A percentile compares a stretch with the other conserved stretches of the same genome.
Evolutionary conservation across 2,888 invertebrate genomes (phyloP).

Genomic region (Hecatera dysodea): DNA sequence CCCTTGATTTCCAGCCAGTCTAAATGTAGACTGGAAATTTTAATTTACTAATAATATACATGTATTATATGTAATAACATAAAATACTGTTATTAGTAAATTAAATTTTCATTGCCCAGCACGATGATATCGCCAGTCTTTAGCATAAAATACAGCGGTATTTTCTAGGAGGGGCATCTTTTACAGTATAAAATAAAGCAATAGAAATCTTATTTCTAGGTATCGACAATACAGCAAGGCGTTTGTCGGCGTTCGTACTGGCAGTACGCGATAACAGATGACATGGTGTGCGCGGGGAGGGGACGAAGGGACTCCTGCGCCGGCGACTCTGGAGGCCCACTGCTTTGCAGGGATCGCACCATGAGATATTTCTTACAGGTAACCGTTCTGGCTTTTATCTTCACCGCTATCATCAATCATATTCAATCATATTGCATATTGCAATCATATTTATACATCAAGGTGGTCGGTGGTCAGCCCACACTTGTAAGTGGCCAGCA

Average conservation of each 20-base stretch:
- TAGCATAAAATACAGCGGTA: too few relatives aligned
- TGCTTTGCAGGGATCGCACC: constrained; percentile 90
- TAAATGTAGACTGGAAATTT: too few relatives aligned
- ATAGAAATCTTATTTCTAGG: constrained; percentile 84
- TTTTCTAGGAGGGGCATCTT: too few relatives aligned
- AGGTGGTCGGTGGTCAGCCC: too few relatives aligned
- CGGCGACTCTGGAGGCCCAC: constrained; percentile 93
- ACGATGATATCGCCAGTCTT: too few relatives aligned
- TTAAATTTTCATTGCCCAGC: too few relatives aligned
- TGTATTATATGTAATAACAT: too few relatives aligned
- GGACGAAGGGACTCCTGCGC: constrained; percentile 97
- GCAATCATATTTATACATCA: too few relatives aligned
- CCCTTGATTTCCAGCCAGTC: too few relatives aligned
- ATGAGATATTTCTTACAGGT: constrained; percentile 92
- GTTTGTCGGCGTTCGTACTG: constrained; percentile 96
- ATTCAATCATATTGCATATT: not conserved
- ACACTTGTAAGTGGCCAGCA: too few relatives aligned
- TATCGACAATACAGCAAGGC: constrained; percentile 95
- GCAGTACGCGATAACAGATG: constrained; percentile 95
- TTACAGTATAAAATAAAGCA: not conserved
- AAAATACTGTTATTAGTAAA: too few relatives aligned
- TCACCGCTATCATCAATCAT: not conserved
- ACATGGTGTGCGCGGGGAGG: constrained; percentile 98
- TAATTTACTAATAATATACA: too few relatives aligned
- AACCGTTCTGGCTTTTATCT: not conserved